Percentiles rank a stretch among this genome's conserved stretches.
Evolutionary conservation across 2,797 vertebrate genomes (phyloP).

Genomic region (Limosa lapponica): DNA sequence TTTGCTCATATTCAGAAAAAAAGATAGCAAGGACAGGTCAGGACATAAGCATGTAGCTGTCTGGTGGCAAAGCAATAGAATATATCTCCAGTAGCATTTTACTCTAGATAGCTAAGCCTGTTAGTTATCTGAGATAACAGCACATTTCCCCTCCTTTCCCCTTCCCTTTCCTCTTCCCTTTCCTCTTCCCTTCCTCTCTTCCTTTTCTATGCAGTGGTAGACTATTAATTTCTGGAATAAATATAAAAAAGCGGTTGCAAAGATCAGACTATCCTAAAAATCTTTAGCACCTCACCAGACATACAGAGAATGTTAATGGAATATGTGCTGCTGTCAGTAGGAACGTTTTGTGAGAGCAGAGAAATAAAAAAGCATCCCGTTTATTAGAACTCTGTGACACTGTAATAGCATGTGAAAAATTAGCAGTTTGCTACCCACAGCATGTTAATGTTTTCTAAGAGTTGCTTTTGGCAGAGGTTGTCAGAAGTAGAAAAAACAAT

Average conservation of each 20-base stretch:
- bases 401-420: not conserved
- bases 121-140: not conserved
- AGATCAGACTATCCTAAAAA: not conserved
- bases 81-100: not conserved
- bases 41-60: not conserved
- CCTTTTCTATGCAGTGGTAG: not conserved
- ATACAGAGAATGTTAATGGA: not conserved
- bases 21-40: not conserved
- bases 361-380: not conserved
- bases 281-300: not conserved
- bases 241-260: not conserved
- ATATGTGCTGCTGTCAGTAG: not conserved
- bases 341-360: not conserved
- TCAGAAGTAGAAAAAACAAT: not conserved
- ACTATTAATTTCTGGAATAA: not conserved
- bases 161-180: not conserved
- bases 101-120: not conserved
- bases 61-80: not conserved
- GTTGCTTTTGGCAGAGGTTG: not conserved
- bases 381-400: not conserved
- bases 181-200: not conserved
- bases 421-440: not conserved
- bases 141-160: not conserved
- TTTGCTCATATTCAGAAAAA: not conserved
- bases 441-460: constrained; percentile 20